Base-by-base conservation (phyloP, 2,797 vertebrate genomes). In the Myioborus miniatus region DNA sequence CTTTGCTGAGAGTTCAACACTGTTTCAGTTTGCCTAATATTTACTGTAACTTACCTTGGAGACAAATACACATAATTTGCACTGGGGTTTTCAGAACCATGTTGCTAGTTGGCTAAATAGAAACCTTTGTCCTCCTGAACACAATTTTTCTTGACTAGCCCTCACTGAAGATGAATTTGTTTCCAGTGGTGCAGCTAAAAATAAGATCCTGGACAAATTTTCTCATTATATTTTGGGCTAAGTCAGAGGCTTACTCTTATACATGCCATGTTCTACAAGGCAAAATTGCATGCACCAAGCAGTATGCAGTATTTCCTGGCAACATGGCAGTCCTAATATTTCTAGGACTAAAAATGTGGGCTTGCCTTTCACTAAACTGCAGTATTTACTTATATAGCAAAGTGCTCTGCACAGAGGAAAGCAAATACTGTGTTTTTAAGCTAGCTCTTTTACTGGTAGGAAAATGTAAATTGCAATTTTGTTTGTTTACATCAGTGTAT, bases 31-130 rank as follows among this genome's bases (percentile, higher is more conserved):
- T 67, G 68, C 36, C 75, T 63, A 47, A 65, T 26, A 39, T 86
- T 87, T 71, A 65, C 59, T 70, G 49, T 62, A 74, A 94, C 87
- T 91, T 91, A 56, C 62, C 62, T 89, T 87, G 84, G 52, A 89
- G 69, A 69, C 29, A 79, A 87, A 93, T 71, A 44, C 37, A 65
- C 11, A 15, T 86, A 87, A 65, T 77, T 94, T 81, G 64, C 69
- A 69, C 18, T 24, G 18, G 29, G 8, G 12, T 62, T 94, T 83
- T 80, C 63, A 65, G 59, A 72, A 47, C 34, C 67, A 12, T 75
- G 44, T 43, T 75, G 39, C 50, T 82, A n/a, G 6, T 65, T 89
- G 60, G 39, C 43, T 87, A 56, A 69, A 41, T 43, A 81, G 65
- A 76, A 95, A 89, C 24, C 29, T 81, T 78, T 83, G 64, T 88